These are phyloP conservation scores for Cotesia typhae DNA, from an alignment of 1,140 invertebrate genomes.

Conservation along the genomic window DNA sequence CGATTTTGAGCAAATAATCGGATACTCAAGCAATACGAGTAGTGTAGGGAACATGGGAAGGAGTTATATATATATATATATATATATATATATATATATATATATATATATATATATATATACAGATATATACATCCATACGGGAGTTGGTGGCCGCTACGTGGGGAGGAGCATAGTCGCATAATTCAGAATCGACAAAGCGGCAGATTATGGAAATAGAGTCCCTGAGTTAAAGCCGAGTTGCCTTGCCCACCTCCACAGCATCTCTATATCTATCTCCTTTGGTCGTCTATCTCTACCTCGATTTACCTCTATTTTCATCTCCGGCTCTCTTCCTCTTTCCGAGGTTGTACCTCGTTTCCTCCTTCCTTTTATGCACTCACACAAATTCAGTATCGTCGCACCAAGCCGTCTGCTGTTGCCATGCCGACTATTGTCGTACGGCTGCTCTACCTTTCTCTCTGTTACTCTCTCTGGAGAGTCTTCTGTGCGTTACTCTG, in stretches of 20 bases:
- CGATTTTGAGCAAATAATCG: slow-evolving; percentile 64
- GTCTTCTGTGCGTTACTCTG: slow-evolving; percentile 2
- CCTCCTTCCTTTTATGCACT: slow-evolving; percentile 34
- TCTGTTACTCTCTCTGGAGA: slow-evolving; percentile 38
- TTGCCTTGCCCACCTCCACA: slow-evolving; percentile 37
- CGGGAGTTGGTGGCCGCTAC: slow-evolving; percentile 28
- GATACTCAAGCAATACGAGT: slow-evolving; percentile 48
- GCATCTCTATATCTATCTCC: slow-evolving; percentile 30
- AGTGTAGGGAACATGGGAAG: slow-evolving; percentile 23
- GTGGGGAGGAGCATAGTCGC: slow-evolving; percentile 59
- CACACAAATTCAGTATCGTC: slow-evolving; percentile 18
- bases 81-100: slow-evolving; percentile 3
- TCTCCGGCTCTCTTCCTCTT: slow-evolving; percentile 34
- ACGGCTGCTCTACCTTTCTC: slow-evolving; percentile 38
- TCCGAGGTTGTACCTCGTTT: slow-evolving; percentile 20
- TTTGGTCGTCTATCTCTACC: slow-evolving; percentile 21
- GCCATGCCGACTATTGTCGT: slow-evolving; percentile 59
- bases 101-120: background rate
- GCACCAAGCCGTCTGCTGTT: slow-evolving; percentile 55
- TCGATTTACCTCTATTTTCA: slow-evolving; percentile 41
- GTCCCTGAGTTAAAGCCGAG: slow-evolving; percentile 55
- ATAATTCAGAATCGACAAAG: slow-evolving; percentile 67
- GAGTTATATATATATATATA: slow-evolving; percentile 20
- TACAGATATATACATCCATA: background rate
- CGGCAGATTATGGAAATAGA: slow-evolving; percentile 66